phyloP scores from a whole-genome alignment of 1,140 invertebrate genomes.

The Habropoda laboriosa region DNA sequence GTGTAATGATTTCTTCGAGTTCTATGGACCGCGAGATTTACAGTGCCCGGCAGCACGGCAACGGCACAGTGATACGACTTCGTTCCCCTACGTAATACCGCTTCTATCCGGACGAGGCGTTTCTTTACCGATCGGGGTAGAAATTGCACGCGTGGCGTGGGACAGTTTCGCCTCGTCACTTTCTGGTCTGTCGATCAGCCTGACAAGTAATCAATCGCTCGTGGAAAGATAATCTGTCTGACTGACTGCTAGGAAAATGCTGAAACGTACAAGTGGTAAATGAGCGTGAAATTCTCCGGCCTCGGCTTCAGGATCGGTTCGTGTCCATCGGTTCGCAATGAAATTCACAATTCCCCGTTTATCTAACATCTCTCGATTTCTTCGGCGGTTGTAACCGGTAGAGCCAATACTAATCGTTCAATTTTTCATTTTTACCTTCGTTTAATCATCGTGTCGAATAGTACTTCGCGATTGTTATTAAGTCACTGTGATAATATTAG shows the following conservation, averaged over 20 bases:
- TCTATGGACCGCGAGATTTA: conserved; percentile 69
- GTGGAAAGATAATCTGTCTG: not conserved
- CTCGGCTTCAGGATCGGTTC: not conserved
- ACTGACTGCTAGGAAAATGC: not conserved
- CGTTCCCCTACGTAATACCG: conserved; percentile 25
- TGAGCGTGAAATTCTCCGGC: not conserved
- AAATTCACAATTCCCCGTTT: no score
- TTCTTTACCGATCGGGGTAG: conserved; percentile 13
- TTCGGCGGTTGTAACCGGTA: no score
- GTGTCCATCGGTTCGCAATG: no score
- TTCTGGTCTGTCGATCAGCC: conserved; percentile 10
- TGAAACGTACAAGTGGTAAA: not conserved
- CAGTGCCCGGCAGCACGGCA: conserved; percentile 61
- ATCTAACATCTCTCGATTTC: no score
- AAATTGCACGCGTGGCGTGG: not conserved
- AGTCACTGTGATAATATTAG: no score
- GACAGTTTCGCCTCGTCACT: conserved; percentile 11
- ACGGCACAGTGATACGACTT: conserved; percentile 37
- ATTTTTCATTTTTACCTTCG: no score
- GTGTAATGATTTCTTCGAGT: conserved; percentile 72
- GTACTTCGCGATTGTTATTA: no score
- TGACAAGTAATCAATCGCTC: conserved; percentile 22
- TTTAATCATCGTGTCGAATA: no score
- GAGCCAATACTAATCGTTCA: not conserved
- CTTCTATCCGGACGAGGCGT: conserved; percentile 6